These are phyloP conservation scores for Corythucha ciliata DNA, from an alignment of 2,888 invertebrate genomes.

Conservation along the genomic window DNA sequence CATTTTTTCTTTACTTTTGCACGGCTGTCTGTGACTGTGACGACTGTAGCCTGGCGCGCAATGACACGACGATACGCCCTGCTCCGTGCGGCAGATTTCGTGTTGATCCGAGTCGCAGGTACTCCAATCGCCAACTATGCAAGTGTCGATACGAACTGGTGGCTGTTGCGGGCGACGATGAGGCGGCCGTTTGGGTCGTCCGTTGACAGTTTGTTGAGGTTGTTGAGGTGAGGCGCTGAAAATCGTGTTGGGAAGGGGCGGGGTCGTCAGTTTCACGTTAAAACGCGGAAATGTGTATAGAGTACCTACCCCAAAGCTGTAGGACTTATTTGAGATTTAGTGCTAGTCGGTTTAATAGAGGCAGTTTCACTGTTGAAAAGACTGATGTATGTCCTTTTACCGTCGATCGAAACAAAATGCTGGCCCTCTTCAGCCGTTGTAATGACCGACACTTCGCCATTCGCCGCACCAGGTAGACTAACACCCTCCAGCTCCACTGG, in stretches of 20 bases:
- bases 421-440: slow-evolving; percentile 65
- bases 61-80: slow-evolving; percentile 78
- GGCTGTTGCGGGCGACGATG: slow-evolving; percentile 57
- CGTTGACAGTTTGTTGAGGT: background rate
- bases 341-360: slow-evolving; percentile 26
- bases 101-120: slow-evolving; percentile 82
- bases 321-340: slow-evolving; percentile 26
- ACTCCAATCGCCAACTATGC: slow-evolving; percentile 84
- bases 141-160: slow-evolving; percentile 77
- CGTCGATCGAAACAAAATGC: slow-evolving; percentile 84
- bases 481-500: slow-evolving; percentile 56
- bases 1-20: slow-evolving; percentile 46
- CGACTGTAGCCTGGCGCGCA: slow-evolving; percentile 65
- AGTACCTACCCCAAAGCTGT: slow-evolving; percentile 30
- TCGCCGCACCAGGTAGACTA: slow-evolving; percentile 41
- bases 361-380: slow-evolving; percentile 49
- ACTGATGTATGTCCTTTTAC: slow-evolving; percentile 79
- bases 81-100: slow-evolving; percentile 77
- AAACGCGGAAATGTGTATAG: background rate
- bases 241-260: no score
- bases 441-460: slow-evolving; percentile 51
- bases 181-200: slow-evolving; percentile 33
- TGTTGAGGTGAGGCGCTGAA: no score
- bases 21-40: slow-evolving; percentile 63
- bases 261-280: background rate